Conservation (phyloP, 2,113 vertebrate genomes). For the Hiodon tergisus region DNA sequence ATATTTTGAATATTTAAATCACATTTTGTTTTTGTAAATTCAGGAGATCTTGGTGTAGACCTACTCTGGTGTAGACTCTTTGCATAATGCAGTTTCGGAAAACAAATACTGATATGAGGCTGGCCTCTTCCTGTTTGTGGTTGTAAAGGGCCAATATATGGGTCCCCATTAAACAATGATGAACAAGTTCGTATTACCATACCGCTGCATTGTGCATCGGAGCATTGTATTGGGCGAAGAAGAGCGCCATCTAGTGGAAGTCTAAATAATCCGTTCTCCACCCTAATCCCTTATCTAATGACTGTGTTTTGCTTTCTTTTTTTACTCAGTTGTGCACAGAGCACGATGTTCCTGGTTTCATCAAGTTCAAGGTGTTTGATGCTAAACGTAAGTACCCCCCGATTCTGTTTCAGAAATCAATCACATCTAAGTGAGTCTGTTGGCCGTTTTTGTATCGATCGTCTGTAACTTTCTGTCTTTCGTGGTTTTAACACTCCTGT, state of each 20-base stretch:
- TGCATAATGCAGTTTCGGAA: no score
- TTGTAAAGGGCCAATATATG: no score
- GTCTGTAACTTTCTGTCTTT: not conserved
- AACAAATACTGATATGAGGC: no score
- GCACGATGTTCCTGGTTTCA: slow-evolving; percentile 84
- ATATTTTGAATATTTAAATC: no score
- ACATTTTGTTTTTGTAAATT: no score
- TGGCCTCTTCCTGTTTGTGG: no score
- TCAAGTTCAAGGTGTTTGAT: slow-evolving; percentile 95
- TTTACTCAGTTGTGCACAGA: slow-evolving; percentile 82
- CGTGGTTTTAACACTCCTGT: not conserved
- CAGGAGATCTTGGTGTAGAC: no score
- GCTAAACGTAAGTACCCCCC: slow-evolving; percentile 81
- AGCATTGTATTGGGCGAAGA: not conserved
- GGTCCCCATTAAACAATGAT: no score
- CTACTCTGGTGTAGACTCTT: no score
- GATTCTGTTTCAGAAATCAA: not conserved
- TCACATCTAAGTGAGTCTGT: not conserved
- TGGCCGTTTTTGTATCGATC: not conserved
- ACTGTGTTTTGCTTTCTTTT: slow-evolving; percentile 38
- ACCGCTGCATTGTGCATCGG: no score
- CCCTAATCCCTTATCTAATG: not conserved
- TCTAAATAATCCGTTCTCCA: not conserved
- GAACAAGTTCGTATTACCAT: no score
- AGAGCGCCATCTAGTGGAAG: slow-evolving; percentile 13